Percentiles rank a stretch among this genome's conserved stretches.
Evolutionary conservation across 1,140 invertebrate species (phyloP).

Genomic region (Scylla paramamosain): DNA sequence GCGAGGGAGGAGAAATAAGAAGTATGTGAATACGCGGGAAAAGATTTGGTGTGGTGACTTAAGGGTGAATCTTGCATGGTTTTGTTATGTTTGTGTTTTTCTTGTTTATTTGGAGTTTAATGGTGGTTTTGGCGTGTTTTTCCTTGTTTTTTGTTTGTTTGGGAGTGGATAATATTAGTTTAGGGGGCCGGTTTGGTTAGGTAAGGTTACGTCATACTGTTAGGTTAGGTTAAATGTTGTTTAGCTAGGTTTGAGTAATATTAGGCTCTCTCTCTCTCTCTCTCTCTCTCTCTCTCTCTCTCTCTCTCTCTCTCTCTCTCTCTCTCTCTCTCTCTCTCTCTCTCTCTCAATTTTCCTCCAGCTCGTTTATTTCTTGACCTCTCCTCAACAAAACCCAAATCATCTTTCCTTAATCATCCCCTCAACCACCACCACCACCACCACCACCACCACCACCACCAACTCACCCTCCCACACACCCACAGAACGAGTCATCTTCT

Average conservation of each 20-base stretch:
- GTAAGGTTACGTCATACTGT: not conserved
- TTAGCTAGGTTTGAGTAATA: too few species aligned
- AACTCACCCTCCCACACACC: too few species aligned
- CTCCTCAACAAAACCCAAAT: not conserved
- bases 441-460: too few species aligned
- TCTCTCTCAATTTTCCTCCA: not conserved
- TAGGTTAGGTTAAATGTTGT: too few species aligned
- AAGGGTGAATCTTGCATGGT: too few species aligned
- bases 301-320: not conserved
- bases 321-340: not conserved
- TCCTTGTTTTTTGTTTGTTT: too few species aligned
- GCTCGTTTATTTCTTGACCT: not conserved
- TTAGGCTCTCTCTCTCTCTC: not conserved
- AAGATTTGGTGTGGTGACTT: not conserved
- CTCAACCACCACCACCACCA: too few species aligned
- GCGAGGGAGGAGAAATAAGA: not conserved
- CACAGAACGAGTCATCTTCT: conserved; percentile 78
- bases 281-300: not conserved
- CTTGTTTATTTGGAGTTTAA: too few species aligned
- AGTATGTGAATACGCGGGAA: not conserved
- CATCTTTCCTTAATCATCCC: not conserved
- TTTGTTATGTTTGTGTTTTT: too few species aligned
- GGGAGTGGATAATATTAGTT: too few species aligned
- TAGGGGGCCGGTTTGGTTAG: not conserved
- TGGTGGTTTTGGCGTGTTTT: too few species aligned